phyloP scores from a whole-genome alignment of 2,797 vertebrate species.

The Gymnopithys bicolor region DNA sequence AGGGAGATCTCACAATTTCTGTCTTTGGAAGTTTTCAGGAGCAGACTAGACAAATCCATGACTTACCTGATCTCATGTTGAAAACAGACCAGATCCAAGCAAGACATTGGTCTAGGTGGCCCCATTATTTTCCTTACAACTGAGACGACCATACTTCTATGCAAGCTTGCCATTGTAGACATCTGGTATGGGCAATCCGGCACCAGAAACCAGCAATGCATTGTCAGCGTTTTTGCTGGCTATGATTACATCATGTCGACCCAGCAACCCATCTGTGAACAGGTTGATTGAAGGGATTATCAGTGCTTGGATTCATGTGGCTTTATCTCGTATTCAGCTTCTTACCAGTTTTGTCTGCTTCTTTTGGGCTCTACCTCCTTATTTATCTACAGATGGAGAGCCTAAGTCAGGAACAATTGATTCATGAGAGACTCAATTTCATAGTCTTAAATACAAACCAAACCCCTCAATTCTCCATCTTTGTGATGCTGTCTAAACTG shows the following conservation, averaged over 20 bases:
- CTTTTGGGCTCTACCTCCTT: background rate
- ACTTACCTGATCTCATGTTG: background rate
- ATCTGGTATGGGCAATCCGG: background rate
- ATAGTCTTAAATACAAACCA: background rate
- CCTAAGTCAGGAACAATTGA: background rate
- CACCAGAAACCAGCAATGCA: background rate
- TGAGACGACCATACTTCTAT: background rate
- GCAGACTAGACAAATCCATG: background rate
- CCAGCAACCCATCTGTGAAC: background rate
- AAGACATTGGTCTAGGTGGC: background rate
- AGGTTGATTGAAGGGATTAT: background rate
- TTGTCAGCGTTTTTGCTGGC: background rate
- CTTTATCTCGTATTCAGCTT: background rate
- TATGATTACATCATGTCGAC: background rate
- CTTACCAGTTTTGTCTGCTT: background rate
- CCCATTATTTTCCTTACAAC: background rate
- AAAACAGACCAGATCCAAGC: background rate
- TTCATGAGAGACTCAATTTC: background rate
- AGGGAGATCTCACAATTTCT: rapidly evolving
- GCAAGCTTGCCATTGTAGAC: background rate
- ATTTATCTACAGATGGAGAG: background rate
- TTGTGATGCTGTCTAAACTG: background rate
- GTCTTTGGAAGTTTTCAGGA: background rate
- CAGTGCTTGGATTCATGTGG: background rate
- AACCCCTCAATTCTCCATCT: background rate